Conservation (phyloP, 1,140 invertebrate genomes). For the Philopotamus ludificatus region DNA sequence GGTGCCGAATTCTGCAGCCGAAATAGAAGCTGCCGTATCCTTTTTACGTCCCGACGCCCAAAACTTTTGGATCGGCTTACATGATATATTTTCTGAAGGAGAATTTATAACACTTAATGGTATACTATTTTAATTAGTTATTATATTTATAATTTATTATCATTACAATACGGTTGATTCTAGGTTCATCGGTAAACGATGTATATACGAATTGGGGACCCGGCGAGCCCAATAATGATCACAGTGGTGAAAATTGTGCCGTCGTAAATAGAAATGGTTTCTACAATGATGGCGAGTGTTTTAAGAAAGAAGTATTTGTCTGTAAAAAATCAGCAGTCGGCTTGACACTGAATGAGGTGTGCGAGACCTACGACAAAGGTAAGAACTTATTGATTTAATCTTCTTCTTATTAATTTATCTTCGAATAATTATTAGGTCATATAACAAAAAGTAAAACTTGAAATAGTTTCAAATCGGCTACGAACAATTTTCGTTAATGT, state of each 20-base stretch:
- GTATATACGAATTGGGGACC: neutral
- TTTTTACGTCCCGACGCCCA: neutral
- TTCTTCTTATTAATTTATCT: too few relatives aligned
- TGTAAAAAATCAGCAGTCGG: neutral
- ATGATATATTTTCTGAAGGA: conserved; percentile 35
- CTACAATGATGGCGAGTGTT: neutral
- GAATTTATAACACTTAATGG: conserved; percentile 29
- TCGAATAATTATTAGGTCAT: too few relatives aligned
- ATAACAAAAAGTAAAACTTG: too few relatives aligned
- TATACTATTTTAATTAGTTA: neutral
- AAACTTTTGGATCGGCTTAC: conserved; percentile 21
- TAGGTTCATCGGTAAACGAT: neutral
- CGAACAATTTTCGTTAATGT: too few relatives aligned
- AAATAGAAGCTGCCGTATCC: neutral
- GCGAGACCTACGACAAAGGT: conserved; percentile 9
- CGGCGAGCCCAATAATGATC: neutral
- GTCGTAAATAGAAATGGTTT: neutral
- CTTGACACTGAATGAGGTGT: neutral
- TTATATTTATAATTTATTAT: neutral
- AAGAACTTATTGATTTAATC: too few relatives aligned
- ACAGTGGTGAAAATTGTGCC: conserved; percentile 7
- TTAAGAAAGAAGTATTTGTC: neutral
- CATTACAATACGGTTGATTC: neutral
- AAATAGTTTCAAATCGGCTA: too few relatives aligned
- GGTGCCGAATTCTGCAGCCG: conserved; percentile 37